Conservation (phyloP, 2,113 vertebrate genomes). For the Hassar affinis region DNA sequence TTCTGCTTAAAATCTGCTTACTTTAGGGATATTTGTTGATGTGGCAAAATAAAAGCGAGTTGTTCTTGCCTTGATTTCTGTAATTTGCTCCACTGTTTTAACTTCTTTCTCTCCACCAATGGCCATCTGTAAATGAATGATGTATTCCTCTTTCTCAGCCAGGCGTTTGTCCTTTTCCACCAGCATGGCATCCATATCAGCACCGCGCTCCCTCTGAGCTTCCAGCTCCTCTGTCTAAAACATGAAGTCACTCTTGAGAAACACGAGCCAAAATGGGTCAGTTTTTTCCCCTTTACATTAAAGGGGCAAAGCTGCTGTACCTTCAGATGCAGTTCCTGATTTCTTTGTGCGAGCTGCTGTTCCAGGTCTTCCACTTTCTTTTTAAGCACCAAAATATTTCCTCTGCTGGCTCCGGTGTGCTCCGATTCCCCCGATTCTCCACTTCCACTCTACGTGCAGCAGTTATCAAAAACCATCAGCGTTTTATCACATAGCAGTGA, state of each 20-base stretch:
- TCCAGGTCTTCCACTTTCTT: constrained; percentile 86
- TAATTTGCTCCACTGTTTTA: constrained; percentile 45
- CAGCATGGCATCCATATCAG: constrained; percentile 83
- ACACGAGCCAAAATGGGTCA: not conserved
- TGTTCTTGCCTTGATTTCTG: constrained; percentile 66
- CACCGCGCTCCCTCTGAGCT: constrained; percentile 71
- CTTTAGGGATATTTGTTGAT: no score
- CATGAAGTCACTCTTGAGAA: not conserved
- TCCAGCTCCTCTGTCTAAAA: constrained; percentile 73
- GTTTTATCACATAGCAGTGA: not conserved
- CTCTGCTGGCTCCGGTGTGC: constrained; percentile 77
- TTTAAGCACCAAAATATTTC: constrained; percentile 82
- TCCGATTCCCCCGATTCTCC: constrained; percentile 75
- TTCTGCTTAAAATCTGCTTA: not conserved
- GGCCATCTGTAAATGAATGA: constrained; percentile 78
- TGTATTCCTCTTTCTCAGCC: constrained; percentile 83
- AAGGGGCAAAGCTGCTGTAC: constrained; percentile 53
- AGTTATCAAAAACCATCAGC: not conserved
- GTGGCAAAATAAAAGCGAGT: no score
- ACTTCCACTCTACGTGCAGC: constrained; percentile 49
- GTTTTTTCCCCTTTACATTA: not conserved
- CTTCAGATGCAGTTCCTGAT: constrained; percentile 75
- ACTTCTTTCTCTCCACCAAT: constrained; percentile 61
- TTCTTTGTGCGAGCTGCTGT: constrained; percentile 73
- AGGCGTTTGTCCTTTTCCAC: constrained; percentile 79